Conservation (phyloP, 1,140 invertebrate genomes). For the Meloidogyne chitwoodi region DNA sequence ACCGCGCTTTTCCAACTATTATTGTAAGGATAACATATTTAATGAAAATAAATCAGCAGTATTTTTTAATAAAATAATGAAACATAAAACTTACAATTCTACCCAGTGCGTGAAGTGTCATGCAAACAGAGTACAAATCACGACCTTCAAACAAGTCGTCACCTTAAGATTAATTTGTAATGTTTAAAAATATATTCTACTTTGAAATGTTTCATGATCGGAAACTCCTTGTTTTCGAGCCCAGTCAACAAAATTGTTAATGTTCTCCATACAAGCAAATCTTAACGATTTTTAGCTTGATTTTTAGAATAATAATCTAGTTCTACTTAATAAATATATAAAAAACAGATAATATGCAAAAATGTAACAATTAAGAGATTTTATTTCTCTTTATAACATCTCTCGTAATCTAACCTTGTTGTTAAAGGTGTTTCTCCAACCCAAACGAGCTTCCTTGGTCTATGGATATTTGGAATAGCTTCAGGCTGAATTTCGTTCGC, state of each 20-base stretch:
- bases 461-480: constrained; percentile 5
- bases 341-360: too few relatives aligned
- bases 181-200: constrained; percentile 17
- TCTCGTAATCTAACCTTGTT: too few relatives aligned
- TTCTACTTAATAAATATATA: too few relatives aligned
- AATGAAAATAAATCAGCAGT: too few relatives aligned
- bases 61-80: too few relatives aligned
- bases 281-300: constrained; percentile 77
- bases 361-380: too few relatives aligned
- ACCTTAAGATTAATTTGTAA: constrained; percentile 27
- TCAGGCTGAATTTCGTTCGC: constrained; percentile 7
- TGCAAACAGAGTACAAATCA: constrained; percentile 87
- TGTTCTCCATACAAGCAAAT: constrained; percentile 94
- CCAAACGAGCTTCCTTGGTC: constrained; percentile 17
- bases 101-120: constrained; percentile 84
- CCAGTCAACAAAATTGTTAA: constrained; percentile 82
- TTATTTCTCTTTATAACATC: too few relatives aligned
- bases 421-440: constrained; percentile 19
- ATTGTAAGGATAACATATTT: not conserved
- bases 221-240: constrained; percentile 81
- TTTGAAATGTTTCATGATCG: constrained; percentile 86
- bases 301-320: too few relatives aligned
- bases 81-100: constrained; percentile 67
- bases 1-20: constrained; percentile 14
- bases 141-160: constrained; percentile 84